These are phyloP conservation scores for Drosophila yooni DNA, from an alignment of 2,888 invertebrate species.

Conservation along the genomic window DNA sequence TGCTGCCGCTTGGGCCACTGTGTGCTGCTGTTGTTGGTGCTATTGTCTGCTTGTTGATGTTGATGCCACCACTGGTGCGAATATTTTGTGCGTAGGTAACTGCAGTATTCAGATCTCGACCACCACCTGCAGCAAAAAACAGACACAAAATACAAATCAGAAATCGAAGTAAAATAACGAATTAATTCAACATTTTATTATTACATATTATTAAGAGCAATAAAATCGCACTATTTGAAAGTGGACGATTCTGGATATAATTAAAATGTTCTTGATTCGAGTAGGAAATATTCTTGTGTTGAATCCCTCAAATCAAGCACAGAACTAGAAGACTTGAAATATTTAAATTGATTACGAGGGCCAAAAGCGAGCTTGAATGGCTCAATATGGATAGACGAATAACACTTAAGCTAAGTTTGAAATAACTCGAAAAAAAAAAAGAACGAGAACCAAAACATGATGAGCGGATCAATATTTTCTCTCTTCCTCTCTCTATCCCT, in stretches of 20 bases:
- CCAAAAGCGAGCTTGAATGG: neutral
- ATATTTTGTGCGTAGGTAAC: slow-evolving; percentile 87
- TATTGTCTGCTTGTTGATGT: slow-evolving; percentile 50
- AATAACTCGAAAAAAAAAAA: neutral
- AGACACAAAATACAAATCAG: neutral
- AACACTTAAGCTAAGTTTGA: neutral
- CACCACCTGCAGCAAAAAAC: slow-evolving; percentile 88
- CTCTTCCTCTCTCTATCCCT: neutral
- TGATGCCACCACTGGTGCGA: slow-evolving; percentile 80
- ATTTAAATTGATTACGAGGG: neutral
- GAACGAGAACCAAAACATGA: neutral
- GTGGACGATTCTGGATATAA: neutral
- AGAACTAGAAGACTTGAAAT: neutral
- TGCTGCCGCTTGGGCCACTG: slow-evolving; percentile 22
- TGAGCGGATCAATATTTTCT: neutral
- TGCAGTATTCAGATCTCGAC: slow-evolving; percentile 93
- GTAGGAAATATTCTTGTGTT: neutral
- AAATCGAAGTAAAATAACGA: neutral
- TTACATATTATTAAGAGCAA: neutral
- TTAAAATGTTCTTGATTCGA: neutral
- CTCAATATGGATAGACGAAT: neutral
- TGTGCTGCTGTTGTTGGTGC: slow-evolving; percentile 3
- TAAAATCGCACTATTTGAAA: neutral
- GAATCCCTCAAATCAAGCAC: neutral
- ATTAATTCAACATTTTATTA: too few relatives aligned